These are phyloP conservation scores for Diaperis boleti DNA, from an alignment of 2,888 invertebrate genomes.

Conservation along the genomic window DNA sequence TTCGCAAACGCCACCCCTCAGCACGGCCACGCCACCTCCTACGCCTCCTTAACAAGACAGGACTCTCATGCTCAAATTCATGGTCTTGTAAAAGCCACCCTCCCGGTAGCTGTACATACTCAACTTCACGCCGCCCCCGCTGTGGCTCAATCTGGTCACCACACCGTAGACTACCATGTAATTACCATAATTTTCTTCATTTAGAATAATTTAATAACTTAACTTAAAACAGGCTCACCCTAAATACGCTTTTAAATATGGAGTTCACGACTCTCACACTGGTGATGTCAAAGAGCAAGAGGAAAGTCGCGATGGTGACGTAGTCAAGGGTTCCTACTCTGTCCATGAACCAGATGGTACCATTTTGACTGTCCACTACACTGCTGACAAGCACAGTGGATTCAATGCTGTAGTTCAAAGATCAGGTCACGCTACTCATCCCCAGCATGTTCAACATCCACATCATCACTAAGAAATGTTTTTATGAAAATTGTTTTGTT, in stretches of 20 bases:
- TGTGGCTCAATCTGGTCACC: background rate
- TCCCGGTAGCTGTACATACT: no score
- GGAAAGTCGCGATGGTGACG: conserved; percentile 70
- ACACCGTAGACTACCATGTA: conserved; percentile 17
- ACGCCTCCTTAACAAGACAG: background rate
- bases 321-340: conserved; percentile 70
- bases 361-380: conserved; percentile 70
- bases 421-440: conserved; percentile 67
- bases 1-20: background rate
- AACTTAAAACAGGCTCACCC: conserved; percentile 64
- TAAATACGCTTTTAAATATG: conserved; percentile 71
- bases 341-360: conserved; percentile 71
- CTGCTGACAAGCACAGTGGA: conserved; percentile 71
- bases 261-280: conserved; percentile 70
- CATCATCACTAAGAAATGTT: no score
- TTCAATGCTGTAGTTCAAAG: conserved; percentile 62
- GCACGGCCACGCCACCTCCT: background rate
- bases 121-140: conserved; percentile 40
- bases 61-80: background rate
- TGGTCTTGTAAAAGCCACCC: no score
- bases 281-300: conserved; percentile 71
- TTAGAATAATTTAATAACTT: no score
- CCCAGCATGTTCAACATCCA: conserved; percentile 29
- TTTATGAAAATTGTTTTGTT: no score
- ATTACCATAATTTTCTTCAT: conserved; percentile 10